Percentiles rank a stretch among this genome's conserved stretches.
Conservation (phyloP, 2,888 invertebrate genomes). For the Microctonus hyperodae region DNA sequence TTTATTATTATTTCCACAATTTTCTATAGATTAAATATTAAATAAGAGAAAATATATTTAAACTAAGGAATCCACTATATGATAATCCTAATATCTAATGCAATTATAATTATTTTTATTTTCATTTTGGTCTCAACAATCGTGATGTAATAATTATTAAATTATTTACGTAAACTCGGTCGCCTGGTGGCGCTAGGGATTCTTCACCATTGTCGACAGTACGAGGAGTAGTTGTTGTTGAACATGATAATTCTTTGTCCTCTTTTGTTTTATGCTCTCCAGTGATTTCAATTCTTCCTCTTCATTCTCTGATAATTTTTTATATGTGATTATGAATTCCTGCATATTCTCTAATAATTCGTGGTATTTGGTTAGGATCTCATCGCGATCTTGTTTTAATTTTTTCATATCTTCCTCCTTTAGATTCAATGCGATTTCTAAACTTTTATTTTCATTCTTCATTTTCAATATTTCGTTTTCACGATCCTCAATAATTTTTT, state of each 20-base stretch:
- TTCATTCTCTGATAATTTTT: no score
- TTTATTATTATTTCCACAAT: no score
- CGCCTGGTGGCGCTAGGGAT: slow-evolving; percentile 31
- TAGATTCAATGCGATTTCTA: slow-evolving; percentile 40
- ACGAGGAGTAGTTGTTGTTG: slow-evolving; percentile 35
- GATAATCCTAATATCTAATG: neutral
- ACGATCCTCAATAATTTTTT: slow-evolving; percentile 35
- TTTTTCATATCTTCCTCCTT: slow-evolving; percentile 50
- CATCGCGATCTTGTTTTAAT: slow-evolving; percentile 51
- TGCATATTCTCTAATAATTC: slow-evolving; percentile 45
- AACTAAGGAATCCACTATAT: neutral
- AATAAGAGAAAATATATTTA: neutral
- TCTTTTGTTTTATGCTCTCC: slow-evolving; percentile 44
- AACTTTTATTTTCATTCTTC: slow-evolving; percentile 39
- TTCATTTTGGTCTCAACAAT: slow-evolving; percentile 19
- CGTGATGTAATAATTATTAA: slow-evolving; percentile 10
- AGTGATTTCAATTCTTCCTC: slow-evolving; percentile 49
- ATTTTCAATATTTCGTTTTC: slow-evolving; percentile 45
- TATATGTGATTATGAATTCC: no score
- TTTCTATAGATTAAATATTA: neutral
- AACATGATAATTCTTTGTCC: slow-evolving; percentile 46
- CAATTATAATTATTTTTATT: neutral
- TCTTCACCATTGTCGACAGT: slow-evolving; percentile 39
- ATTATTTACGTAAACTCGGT: neutral
- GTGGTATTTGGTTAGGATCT: slow-evolving; percentile 49